phyloP scores from a whole-genome alignment of 92 coral and sea anemone genomes.

The Bergia sp. region DNA sequence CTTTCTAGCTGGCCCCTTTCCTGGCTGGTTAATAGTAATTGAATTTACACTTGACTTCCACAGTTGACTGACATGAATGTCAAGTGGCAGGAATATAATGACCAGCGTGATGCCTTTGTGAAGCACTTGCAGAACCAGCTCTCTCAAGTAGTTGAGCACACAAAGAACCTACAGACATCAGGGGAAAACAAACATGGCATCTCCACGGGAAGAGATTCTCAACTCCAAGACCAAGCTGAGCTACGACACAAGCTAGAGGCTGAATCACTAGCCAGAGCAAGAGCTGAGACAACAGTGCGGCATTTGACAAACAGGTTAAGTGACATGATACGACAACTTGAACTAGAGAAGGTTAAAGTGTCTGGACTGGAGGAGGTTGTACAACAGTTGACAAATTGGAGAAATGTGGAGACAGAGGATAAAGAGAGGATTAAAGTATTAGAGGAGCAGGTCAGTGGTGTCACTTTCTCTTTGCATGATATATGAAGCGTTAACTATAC shows the following conservation, averaged over 20 bases:
- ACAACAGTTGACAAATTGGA: slow-evolving; percentile 16
- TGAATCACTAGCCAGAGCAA: neutral
- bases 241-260: neutral
- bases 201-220: neutral
- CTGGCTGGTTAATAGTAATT: no score
- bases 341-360: slow-evolving; percentile 22
- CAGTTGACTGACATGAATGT: slow-evolving; percentile 36
- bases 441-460: slow-evolving; percentile 40
- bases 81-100: slow-evolving; percentile 21
- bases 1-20: neutral
- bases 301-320: slow-evolving; percentile 24
- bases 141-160: neutral
- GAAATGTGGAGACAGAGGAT: slow-evolving; percentile 7
- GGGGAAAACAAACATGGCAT: neutral
- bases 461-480: no score
- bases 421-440: slow-evolving; percentile 28
- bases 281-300: slow-evolving; percentile 23
- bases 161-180: neutral
- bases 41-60: neutral
- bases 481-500: no score
- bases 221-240: neutral
- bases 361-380: slow-evolving; percentile 6
- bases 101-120: slow-evolving; percentile 6
- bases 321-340: neutral
- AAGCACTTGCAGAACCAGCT: slow-evolving; percentile 11